Conservation (phyloP, 1,140 invertebrate species). For the Onthophagus taurus region DNA sequence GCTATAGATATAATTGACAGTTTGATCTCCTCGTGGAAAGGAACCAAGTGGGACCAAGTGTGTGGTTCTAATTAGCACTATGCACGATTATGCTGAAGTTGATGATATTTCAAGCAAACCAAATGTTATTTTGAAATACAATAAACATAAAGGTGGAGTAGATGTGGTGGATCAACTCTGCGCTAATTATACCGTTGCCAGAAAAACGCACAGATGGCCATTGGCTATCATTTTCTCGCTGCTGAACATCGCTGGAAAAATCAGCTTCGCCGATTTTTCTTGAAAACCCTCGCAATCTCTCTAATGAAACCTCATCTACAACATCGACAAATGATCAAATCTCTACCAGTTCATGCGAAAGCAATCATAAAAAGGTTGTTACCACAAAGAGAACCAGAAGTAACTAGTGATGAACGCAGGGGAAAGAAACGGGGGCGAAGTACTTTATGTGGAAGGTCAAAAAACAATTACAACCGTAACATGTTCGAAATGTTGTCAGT, state of each 20-base stretch:
- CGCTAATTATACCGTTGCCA: slow-evolving; percentile 27
- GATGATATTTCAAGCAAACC: slow-evolving; percentile 28
- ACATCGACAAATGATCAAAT: no score
- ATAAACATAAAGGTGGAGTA: slow-evolving; percentile 36
- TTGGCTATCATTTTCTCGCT: slow-evolving; percentile 42
- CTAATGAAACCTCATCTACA: neutral
- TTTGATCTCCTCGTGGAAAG: neutral
- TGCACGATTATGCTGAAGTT: slow-evolving; percentile 21
- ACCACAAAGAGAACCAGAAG: no score
- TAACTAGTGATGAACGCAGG: no score
- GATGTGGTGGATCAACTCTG: slow-evolving; percentile 33
- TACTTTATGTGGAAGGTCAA: no score
- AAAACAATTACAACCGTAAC: no score
- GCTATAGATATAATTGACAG: neutral
- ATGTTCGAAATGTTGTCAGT: no score
- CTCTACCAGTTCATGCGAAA: no score
- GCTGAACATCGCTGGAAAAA: slow-evolving; percentile 42
- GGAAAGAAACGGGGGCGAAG: no score
- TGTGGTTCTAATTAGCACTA: slow-evolving; percentile 28
- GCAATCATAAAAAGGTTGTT: no score
- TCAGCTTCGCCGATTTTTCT: neutral
- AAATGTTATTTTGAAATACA: slow-evolving; percentile 35
- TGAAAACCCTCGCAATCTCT: neutral
- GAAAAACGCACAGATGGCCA: slow-evolving; percentile 42
- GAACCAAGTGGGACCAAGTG: slow-evolving; percentile 23